Evolutionary conservation across 1,140 invertebrate genomes (phyloP).

Genomic region (Halotydeus destructor): DNA sequence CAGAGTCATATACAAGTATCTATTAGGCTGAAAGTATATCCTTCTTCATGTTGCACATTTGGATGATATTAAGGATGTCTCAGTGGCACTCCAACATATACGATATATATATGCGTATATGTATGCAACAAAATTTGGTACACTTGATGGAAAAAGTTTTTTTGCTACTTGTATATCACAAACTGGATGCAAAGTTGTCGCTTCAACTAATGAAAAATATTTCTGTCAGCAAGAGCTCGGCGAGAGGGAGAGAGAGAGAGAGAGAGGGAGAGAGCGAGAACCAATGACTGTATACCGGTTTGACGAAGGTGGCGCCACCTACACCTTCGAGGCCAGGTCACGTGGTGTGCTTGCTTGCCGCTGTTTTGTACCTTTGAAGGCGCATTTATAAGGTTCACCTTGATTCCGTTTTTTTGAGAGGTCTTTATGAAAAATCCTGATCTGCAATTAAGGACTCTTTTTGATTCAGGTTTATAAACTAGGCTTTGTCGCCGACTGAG

Average conservation of each 20-base stretch:
- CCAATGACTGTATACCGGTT: not conserved
- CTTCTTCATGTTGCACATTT: not conserved
- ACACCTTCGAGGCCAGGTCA: not conserved
- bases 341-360: not conserved
- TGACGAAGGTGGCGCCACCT: too few relatives aligned
- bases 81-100: not conserved
- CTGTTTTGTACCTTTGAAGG: not conserved
- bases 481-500: not conserved
- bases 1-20: not conserved
- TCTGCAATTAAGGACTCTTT: not conserved
- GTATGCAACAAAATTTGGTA: not conserved
- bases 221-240: not conserved
- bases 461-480: not conserved
- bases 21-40: not conserved
- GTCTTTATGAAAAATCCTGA: not conserved
- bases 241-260: not conserved
- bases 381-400: not conserved
- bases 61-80: not conserved
- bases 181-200: too few relatives aligned
- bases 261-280: not conserved
- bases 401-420: constrained; percentile 1
- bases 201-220: not conserved
- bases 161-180: not conserved
- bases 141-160: not conserved
- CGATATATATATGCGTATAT: not conserved